Base-by-base conservation (phyloP, 2,888 invertebrate genomes). In the Osedax frankpressi region DNA sequence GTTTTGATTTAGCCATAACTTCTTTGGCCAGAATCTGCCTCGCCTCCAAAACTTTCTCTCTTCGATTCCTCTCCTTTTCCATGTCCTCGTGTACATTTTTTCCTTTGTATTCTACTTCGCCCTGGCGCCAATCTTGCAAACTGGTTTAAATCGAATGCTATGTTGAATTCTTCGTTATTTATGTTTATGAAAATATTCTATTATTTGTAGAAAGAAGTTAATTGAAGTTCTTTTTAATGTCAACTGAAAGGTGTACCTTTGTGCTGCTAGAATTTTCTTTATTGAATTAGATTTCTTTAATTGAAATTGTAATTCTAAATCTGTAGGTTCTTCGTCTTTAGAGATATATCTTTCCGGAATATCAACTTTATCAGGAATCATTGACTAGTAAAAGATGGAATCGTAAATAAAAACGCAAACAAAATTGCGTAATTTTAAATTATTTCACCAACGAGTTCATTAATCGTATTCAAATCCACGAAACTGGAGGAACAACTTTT, bases 1-100 rank as follows among this genome's bases (percentile, higher is more conserved):
- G 91, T 88, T 93, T 92, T 87, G 93, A 93, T 88, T 92, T 92
- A 86, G 92, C 92, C 88, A 93, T 94, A 80, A 94, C 94, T 77
- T 85, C 84, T 65, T 79, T 77, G 76, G 94, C 94, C 80, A 94
- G 87, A 80, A 93, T 91, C 86, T 94, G 93, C 87, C 92, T 92
- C 80, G 94, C 87, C 83, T 92, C 92, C 76, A 94, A 88, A 80
- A 94, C 87, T 84, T 93, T 92, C 80, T 93, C 92, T 73, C 94
- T 88, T 82, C 92, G 92, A 79, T 90, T 88, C 86, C 92, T 93
- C 72, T 76, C 77, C 11, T 25, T 44, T 26, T 44, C 73, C 0
- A 74, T 30, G n/a, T 60, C 24, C 14, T 73, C 25, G 68, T 70
- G 75, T 25, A 75, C 14, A 27, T 30, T 30, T 25, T 30, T 69